Base-by-base conservation (phyloP, 2,113 vertebrate species). In the Carettochelys insculpta region DNA sequence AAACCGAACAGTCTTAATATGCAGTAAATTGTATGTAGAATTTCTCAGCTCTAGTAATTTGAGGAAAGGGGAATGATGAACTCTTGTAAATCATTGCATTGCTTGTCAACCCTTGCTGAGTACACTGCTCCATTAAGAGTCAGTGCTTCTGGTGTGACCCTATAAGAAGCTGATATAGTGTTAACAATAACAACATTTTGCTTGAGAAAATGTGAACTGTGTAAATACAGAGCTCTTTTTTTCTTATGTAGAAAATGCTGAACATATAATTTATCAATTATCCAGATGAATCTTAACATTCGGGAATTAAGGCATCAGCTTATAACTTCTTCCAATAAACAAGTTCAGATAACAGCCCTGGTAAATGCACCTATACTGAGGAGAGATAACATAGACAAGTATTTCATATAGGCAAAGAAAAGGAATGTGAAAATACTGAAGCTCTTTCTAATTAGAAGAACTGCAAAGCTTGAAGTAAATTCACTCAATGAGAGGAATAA, bases 21-120 rank as follows among this genome's bases (percentile, higher is more conserved):
- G 43, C 25, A 27, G 25, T 75, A 94, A 88, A 73, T 31, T 24
- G 6, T 38, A 41, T 73, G 25, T 81, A 91, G 85, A 83, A 86
- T 86, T 93, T 89, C 82, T 79, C 77, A 24, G 75, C 71, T 51
- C 76, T 52, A 9, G 11, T 50, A 80, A 82, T 38, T 41, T 34
- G n/a, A 47, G 9, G 20, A 61, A 25, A 92, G 19, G n/a, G 77
- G n/a, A 85, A 43, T 34, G 81, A 3, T 29, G 81, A 83, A 73
- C 9, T 65, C 48, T 1, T 68, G 9, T 38, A 38, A 20, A 31
- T n/a, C 16, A 38, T 83, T 65, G 5, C 58, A 11, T n/a, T n/a
- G 47, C 75, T 71, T 54, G 5, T 83, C 6, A 1, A 9, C 77
- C 3, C 1, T 58, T 82, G 20, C n/a, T 94, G 51, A 61, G 13